Percentiles rank a stretch among this genome's conserved stretches.
Conservation (phyloP, 2,797 vertebrate genomes). For the Sardinella longiceps region DNA sequence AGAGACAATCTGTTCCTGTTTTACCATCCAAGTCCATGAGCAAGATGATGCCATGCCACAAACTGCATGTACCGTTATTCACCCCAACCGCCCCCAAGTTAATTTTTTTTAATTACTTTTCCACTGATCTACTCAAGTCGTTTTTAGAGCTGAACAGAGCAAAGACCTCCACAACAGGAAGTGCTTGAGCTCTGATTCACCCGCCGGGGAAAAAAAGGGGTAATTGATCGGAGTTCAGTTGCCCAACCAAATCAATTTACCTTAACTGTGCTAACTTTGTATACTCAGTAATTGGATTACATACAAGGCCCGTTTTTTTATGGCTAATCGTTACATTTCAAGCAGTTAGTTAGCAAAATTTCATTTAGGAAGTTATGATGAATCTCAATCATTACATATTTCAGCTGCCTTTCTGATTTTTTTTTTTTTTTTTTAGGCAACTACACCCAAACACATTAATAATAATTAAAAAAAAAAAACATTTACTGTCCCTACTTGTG, state of each 20-base stretch:
- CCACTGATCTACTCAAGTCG: not conserved
- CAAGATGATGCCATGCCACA: not conserved
- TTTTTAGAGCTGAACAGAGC: not conserved
- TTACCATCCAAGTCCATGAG: not conserved
- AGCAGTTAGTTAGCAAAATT: slow-evolving; percentile 17
- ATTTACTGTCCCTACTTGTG: not conserved
- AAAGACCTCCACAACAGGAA: not conserved
- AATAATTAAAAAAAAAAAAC: not conserved
- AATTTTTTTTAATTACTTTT: not conserved
- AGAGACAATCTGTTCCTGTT: not conserved
- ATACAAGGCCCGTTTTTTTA: not conserved
- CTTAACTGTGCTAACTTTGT: slow-evolving; percentile 23
- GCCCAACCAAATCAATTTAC: slow-evolving; percentile 19
- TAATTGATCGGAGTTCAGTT: slow-evolving; percentile 10
- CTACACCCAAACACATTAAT: too few relatives aligned
- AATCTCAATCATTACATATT: not conserved
- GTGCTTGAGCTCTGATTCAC: not conserved
- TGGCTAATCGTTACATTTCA: not conserved
- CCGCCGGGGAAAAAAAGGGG: not conserved
- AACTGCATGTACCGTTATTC: not conserved
- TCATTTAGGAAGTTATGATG: slow-evolving; percentile 7
- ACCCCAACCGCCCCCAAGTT: not conserved
- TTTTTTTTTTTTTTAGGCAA: too few relatives aligned
- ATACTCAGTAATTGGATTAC: not conserved
- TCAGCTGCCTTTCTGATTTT: not conserved